These are phyloP conservation scores for Heliconius ismenius DNA, from an alignment of 2,888 invertebrate genomes.

Conservation along the genomic window DNA sequence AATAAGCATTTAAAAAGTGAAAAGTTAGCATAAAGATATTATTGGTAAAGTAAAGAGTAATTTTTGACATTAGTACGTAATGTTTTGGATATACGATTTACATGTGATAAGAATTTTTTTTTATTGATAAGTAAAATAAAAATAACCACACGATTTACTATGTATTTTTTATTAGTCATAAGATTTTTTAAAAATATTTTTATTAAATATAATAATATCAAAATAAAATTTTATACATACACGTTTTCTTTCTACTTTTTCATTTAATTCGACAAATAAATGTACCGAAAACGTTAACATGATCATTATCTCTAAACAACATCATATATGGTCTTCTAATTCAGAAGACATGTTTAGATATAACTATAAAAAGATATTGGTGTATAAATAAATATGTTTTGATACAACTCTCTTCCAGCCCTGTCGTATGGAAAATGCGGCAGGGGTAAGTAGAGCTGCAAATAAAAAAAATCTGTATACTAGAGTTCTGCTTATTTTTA, in stretches of 20 bases:
- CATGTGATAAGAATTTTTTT: not conserved
- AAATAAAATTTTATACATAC: too few species aligned
- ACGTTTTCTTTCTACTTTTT: too few species aligned
- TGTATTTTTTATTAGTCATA: too few species aligned
- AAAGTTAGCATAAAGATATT: not conserved
- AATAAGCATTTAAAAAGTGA: not conserved
- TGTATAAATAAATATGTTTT: not conserved
- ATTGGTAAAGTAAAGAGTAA: not conserved
- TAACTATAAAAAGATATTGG: not conserved
- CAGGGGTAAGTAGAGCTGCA: not conserved
- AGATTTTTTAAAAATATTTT: not conserved
- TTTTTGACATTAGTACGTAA: not conserved
- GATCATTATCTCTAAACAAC: not conserved
- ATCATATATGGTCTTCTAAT: not conserved
- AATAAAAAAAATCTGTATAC: not conserved
- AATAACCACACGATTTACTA: too few species aligned
- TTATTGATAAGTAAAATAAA: too few species aligned
- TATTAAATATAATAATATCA: too few species aligned
- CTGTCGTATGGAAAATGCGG: not conserved
- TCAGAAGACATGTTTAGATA: not conserved
- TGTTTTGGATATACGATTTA: not conserved
- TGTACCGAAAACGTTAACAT: too few species aligned
- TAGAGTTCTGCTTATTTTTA: too few species aligned
- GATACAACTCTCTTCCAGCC: not conserved
- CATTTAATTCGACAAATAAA: too few species aligned